Percentiles rank a stretch among this genome's conserved stretches.
These are phyloP conservation scores for Magallana ariakensis DNA, from an alignment of 1,140 invertebrate genomes.

Conservation along the genomic window DNA sequence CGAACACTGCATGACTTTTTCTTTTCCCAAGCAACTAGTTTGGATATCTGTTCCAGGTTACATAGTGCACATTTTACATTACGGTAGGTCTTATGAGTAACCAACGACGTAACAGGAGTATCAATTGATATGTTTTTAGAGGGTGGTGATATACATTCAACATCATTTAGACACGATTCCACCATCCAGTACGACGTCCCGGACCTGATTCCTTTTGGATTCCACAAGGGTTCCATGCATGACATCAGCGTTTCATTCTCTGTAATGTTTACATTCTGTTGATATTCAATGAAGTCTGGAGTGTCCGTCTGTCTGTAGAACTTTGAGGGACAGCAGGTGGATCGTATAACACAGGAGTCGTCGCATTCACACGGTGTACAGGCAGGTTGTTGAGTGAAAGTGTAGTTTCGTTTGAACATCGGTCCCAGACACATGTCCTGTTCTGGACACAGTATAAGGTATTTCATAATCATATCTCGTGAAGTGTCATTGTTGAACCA, in stretches of 20 bases:
- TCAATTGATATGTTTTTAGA: background rate
- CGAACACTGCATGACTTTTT: background rate
- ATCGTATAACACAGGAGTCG: background rate
- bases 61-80: background rate
- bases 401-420: background rate
- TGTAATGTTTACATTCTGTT: background rate
- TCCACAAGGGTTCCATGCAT: background rate
- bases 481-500: background rate
- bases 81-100: background rate
- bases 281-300: slow-evolving; percentile 7
- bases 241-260: background rate
- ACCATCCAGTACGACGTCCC: background rate
- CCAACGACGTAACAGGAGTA: background rate
- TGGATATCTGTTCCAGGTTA: background rate
- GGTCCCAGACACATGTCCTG: background rate
- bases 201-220: background rate
- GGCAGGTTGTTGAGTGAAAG: background rate
- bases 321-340: slow-evolving; percentile 4
- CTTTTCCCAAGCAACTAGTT: background rate
- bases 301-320: background rate
- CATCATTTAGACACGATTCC: background rate
- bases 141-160: background rate
- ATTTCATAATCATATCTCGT: background rate
- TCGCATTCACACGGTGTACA: no score
- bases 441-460: background rate